Conservation (phyloP, 2,113 vertebrate genomes). For the Numenius arquata region DNA sequence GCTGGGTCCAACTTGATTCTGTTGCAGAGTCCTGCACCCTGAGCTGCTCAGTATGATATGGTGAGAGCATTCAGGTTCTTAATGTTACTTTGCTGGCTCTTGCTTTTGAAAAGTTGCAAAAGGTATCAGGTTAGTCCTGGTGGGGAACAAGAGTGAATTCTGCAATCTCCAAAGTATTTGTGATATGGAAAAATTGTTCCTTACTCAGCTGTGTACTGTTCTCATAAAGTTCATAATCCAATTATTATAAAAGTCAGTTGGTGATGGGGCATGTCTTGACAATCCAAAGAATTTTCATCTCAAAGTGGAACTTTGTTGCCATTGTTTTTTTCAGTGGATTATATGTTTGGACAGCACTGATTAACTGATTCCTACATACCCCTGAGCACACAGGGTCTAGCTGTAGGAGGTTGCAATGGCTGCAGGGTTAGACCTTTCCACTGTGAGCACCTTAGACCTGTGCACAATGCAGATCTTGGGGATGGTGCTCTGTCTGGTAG, state of each 20-base stretch:
- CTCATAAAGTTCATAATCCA: background rate
- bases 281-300: background rate
- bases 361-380: background rate
- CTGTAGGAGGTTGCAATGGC: background rate
- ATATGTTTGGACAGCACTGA: background rate
- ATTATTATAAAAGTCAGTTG: background rate
- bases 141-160: background rate
- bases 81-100: background rate
- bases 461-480: background rate
- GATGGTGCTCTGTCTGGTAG: background rate
- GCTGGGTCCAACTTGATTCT: background rate
- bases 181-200: background rate
- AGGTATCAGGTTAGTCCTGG: background rate
- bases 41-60: fast-evolving
- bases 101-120: background rate
- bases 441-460: background rate
- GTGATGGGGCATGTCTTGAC: background rate
- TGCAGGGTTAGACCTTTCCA: background rate
- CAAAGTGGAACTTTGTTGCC: background rate
- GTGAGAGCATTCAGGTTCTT: background rate
- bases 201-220: background rate
- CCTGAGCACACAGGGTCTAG: background rate
- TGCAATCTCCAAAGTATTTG: background rate
- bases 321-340: background rate
- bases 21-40: background rate